Evolutionary conservation across 2,888 invertebrate genomes (phyloP).

Genomic region (Poecilus cupreus): DNA sequence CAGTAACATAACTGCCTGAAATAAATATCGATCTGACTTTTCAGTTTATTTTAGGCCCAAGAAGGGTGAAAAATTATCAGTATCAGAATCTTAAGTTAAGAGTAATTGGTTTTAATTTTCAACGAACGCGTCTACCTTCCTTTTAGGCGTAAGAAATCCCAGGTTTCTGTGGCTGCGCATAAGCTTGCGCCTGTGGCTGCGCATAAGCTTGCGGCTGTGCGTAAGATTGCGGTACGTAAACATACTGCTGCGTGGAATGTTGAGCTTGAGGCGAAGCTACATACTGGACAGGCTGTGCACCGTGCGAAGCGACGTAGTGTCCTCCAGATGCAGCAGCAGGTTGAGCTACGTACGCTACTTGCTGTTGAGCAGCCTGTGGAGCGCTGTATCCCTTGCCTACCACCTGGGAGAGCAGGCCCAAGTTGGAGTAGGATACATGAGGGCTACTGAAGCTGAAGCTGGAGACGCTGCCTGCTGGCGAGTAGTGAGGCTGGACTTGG

Average conservation of each 20-base stretch:
- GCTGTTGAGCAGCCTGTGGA: constrained; percentile 63
- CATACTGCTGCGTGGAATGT: constrained; percentile 33
- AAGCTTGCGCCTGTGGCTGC: too few species aligned
- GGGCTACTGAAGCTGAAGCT: constrained; percentile 71
- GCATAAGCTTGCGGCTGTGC: constrained; percentile 33
- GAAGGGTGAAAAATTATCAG: too few species aligned
- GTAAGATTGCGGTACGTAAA: constrained; percentile 27
- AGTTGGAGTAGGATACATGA: constrained; percentile 69
- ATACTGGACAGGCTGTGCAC: constrained; percentile 57
- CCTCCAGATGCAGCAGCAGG: not conserved
- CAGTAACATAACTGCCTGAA: too few species aligned
- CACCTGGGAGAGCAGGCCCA: constrained; percentile 68
- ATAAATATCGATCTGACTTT: too few species aligned
- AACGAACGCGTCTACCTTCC: too few species aligned
- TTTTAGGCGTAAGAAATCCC: constrained; percentile 43
- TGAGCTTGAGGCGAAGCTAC: constrained; percentile 4
- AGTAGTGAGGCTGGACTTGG: constrained; percentile 61
- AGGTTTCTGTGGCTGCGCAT: constrained; percentile 28
- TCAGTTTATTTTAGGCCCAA: too few species aligned
- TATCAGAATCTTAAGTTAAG: too few species aligned
- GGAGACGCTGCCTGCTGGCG: constrained; percentile 70
- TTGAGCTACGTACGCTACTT: constrained; percentile 59
- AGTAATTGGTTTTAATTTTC: too few species aligned
- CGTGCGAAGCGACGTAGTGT: not conserved
- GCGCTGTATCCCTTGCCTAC: constrained; percentile 64